Evolutionary conservation across 2,888 invertebrate species (phyloP).

Genomic region (Cataglyphis cursor): DNA sequence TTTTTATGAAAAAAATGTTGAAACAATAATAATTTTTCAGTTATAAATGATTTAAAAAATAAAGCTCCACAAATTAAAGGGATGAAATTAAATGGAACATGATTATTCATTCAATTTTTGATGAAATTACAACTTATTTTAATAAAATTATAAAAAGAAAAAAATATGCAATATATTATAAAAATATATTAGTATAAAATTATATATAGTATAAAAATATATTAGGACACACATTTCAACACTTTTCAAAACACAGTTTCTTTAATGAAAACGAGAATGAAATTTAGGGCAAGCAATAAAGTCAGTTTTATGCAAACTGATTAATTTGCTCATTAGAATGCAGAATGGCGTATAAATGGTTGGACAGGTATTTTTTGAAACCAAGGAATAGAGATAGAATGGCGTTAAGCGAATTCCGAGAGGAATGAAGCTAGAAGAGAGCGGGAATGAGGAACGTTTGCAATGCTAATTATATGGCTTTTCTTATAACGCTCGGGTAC

Average conservation of each 20-base stretch:
- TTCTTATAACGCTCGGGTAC: conserved; percentile 73
- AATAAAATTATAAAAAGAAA: neutral
- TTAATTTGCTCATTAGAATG: conserved; percentile 45
- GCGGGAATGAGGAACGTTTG: conserved; percentile 62
- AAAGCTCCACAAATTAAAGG: neutral
- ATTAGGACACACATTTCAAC: neutral
- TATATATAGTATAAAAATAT: neutral
- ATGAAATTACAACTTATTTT: neutral
- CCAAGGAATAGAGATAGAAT: neutral
- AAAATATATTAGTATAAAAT: neutral
- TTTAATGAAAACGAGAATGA: neutral
- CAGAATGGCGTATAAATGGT: conserved; percentile 9
- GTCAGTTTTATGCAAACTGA: conserved; percentile 16
- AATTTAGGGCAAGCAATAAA: conserved; percentile 1
- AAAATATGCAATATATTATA: neutral
- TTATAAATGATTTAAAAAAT: neutral
- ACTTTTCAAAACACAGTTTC: neutral
- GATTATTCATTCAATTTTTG: neutral
- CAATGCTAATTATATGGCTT: conserved; percentile 80
- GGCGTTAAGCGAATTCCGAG: conserved; percentile 40
- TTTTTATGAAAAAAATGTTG: neutral
- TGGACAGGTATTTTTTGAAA: conserved; percentile 28
- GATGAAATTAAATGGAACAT: neutral
- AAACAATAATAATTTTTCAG: neutral
- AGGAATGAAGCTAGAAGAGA: conserved; percentile 40